A percentile compares a stretch with the other conserved stretches of the same genome.
Evolutionary conservation across 1,140 invertebrate genomes (phyloP).

Genomic region (Drosophila suzukii): DNA sequence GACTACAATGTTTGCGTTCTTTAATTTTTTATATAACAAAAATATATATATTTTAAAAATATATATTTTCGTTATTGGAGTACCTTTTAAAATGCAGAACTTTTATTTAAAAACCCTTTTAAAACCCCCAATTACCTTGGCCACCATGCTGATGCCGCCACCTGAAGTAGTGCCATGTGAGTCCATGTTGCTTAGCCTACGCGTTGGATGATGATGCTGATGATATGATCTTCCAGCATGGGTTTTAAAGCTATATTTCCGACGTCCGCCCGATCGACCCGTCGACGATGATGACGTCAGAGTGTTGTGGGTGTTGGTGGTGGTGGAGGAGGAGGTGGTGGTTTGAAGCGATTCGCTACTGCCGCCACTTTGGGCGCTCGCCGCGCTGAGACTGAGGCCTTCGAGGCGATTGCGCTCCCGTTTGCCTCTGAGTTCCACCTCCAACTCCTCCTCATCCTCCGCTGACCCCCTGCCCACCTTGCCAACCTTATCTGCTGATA

Average conservation of each 20-base stretch:
- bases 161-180: neutral
- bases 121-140: slow-evolving; percentile 51
- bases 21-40: no score
- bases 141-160: slow-evolving; percentile 72
- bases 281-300: slow-evolving; percentile 31
- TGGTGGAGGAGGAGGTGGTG: slow-evolving; percentile 33
- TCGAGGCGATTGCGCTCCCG: slow-evolving; percentile 11
- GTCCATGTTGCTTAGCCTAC: slow-evolving; percentile 39
- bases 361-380: slow-evolving; percentile 53
- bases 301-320: slow-evolving; percentile 29
- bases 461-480: neutral
- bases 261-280: slow-evolving; percentile 36
- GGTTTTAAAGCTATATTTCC: slow-evolving; percentile 84
- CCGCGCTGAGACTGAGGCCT: slow-evolving; percentile 56
- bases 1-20: no score
- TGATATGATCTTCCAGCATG: slow-evolving; percentile 70
- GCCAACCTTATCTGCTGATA: slow-evolving; percentile 44
- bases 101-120: no score
- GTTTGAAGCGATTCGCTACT: slow-evolving; percentile 68
- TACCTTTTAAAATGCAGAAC: no score
- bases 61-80: no score
- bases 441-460: slow-evolving; percentile 6
- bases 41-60: no score
- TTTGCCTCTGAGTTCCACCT: slow-evolving; percentile 16
- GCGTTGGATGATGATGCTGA: slow-evolving; percentile 59